A percentile compares a stretch with the other conserved stretches of the same genome.
phyloP scores from a whole-genome alignment of 2,113 vertebrate genomes.

The Apeltes quadracus region DNA sequence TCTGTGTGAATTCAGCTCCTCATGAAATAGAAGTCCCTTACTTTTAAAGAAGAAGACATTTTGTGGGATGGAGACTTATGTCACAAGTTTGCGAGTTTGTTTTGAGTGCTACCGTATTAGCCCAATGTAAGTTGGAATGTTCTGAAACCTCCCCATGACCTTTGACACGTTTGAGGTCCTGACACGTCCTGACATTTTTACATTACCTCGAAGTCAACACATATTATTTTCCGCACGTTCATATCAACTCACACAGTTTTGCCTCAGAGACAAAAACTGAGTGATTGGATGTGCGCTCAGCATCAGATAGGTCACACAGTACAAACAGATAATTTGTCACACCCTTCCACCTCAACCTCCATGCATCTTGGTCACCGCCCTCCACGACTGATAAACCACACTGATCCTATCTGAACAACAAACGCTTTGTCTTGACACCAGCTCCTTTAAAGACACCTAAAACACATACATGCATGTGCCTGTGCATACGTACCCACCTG shows the following conservation, averaged over 20 bases:
- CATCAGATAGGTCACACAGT: constrained; percentile 66
- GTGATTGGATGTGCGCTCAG: constrained; percentile 20
- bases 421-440: constrained; percentile 52
- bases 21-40: background rate
- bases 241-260: constrained; percentile 45
- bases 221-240: constrained; percentile 9
- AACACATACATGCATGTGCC: constrained; percentile 11
- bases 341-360: constrained; percentile 47
- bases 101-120: constrained; percentile 6
- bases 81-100: constrained; percentile 2
- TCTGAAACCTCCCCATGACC: constrained; percentile 11
- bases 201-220: background rate
- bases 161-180: no score
- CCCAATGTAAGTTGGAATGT: constrained; percentile 15
- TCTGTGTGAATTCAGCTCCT: constrained; percentile 1
- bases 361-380: constrained; percentile 59
- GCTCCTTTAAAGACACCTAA: constrained; percentile 13
- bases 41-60: background rate
- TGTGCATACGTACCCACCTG: constrained; percentile 22
- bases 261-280: constrained; percentile 33
- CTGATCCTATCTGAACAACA: constrained; percentile 67
- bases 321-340: constrained; percentile 64
- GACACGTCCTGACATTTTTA: background rate
- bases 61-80: background rate
- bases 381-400: constrained; percentile 54